phyloP scores from a whole-genome alignment of 2,113 vertebrate species.

The Odocoileus hemionus region DNA sequence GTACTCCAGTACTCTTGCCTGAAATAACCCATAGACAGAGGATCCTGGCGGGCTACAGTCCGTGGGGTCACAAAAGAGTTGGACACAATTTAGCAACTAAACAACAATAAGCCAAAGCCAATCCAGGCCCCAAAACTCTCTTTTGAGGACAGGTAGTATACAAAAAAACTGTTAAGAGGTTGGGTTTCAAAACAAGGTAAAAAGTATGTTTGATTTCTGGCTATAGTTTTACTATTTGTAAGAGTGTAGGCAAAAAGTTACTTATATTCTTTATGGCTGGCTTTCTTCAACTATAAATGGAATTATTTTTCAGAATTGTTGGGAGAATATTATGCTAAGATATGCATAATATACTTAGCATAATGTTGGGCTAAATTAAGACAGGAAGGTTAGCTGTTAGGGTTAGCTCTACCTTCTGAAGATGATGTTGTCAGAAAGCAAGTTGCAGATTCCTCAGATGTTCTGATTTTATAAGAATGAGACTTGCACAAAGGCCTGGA shows the following conservation, averaged over 20 bases:
- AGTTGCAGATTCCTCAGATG: not conserved
- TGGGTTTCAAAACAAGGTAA: not conserved
- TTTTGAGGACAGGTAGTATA: not conserved
- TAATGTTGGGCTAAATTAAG: not conserved
- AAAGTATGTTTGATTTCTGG: not conserved
- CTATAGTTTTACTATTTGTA: not conserved
- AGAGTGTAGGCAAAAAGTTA: not conserved
- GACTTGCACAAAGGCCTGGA: not conserved
- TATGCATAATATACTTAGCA: not conserved
- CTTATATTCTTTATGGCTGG: not conserved
- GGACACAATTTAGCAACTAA: not conserved
- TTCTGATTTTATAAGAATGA: not conserved
- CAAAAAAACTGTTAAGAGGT: not conserved
- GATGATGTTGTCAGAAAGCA: not conserved
- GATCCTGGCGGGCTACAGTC: not conserved
- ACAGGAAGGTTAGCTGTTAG: not conserved
- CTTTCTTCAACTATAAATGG: not conserved
- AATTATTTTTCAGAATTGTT: not conserved
- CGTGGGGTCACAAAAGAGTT: not conserved
- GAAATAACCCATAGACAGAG: not conserved
- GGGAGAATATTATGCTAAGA: conserved; percentile 9
- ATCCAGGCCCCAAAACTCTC: not conserved
- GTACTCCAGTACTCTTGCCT: not conserved
- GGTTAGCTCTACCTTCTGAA: not conserved
- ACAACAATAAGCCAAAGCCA: not conserved